These are phyloP conservation scores for Ennomos quercinarius DNA, from an alignment of 2,888 invertebrate genomes.

Conservation along the genomic window DNA sequence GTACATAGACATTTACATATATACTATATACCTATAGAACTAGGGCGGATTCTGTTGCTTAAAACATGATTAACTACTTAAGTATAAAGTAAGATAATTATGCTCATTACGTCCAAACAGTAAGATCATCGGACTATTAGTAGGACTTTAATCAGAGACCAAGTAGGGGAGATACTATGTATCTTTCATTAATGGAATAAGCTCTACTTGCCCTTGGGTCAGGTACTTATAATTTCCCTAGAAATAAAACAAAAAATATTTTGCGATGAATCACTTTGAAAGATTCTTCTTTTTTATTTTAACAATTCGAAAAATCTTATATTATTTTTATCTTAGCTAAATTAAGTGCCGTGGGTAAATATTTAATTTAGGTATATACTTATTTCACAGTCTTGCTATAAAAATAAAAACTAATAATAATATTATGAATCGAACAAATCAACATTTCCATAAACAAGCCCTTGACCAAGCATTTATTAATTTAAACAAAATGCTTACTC, in stretches of 20 bases:
- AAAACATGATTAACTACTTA: no score
- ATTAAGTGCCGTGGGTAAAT: slow-evolving; percentile 53
- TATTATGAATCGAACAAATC: slow-evolving; percentile 36
- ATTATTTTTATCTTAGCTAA: slow-evolving; percentile 39
- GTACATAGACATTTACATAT: no score
- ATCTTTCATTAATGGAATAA: no score
- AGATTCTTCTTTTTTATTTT: slow-evolving; percentile 41
- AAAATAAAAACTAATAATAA: slow-evolving; percentile 55
- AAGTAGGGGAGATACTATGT: no score
- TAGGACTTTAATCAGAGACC: no score
- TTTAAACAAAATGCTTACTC: background rate
- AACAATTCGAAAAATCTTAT: slow-evolving; percentile 48
- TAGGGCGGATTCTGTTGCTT: no score
- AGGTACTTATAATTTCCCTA: no score
- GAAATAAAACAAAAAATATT: slow-evolving; percentile 30
- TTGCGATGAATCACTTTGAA: slow-evolving; percentile 44
- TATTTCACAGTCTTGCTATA: slow-evolving; percentile 66
- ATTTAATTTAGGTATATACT: slow-evolving; percentile 51
- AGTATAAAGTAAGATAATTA: no score
- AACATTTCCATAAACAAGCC: slow-evolving; percentile 9
- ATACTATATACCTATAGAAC: no score
- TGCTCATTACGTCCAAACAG: no score
- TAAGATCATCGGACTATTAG: no score
- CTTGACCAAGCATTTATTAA: slow-evolving; percentile 11
- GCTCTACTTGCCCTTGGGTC: no score